Conservation (phyloP, 1,140 invertebrate genomes). For the Megalopta genalis region DNA sequence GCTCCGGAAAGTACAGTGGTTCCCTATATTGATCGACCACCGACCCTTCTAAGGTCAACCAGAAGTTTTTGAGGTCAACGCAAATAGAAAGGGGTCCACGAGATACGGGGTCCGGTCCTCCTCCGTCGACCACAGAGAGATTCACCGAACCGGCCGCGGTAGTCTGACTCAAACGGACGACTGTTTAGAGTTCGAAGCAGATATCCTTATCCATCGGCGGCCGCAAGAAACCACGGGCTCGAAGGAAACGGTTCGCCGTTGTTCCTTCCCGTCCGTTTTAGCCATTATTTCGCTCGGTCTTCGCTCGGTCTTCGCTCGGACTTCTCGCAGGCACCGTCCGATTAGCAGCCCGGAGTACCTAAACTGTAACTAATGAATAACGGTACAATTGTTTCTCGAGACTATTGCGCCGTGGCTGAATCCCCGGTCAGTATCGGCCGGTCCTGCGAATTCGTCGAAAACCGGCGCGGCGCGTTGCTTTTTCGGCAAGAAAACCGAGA, state of each 20-base stretch:
- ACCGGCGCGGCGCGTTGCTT: background rate
- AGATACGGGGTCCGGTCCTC: conserved; percentile 26
- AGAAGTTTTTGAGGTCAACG: conserved; percentile 34
- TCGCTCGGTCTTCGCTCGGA: background rate
- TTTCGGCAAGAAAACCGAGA: too few relatives aligned
- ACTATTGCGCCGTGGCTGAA: background rate
- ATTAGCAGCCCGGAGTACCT: conserved; percentile 10
- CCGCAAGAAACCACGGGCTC: conserved; percentile 61
- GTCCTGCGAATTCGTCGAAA: background rate
- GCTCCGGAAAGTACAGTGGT: conserved; percentile 36
- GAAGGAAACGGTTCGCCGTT: conserved; percentile 47
- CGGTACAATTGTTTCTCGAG: conserved; percentile 9
- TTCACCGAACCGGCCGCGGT: background rate
- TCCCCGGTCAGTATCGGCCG: background rate
- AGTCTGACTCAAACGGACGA: conserved; percentile 12
- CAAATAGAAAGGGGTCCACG: conserved; percentile 48
- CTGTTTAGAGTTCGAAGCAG: conserved; percentile 33
- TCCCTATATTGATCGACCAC: conserved; percentile 11
- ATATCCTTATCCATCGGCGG: conserved; percentile 58
- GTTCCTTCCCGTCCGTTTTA: conserved; percentile 27
- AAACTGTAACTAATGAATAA: conserved; percentile 40
- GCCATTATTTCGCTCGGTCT: conserved; percentile 6
- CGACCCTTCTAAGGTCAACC: conserved; percentile 46
- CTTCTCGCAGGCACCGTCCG: conserved; percentile 1
- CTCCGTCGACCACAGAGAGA: background rate